phyloP scores from a whole-genome alignment of 2,113 vertebrate genomes.

The Larimichthys polyactis region DNA sequence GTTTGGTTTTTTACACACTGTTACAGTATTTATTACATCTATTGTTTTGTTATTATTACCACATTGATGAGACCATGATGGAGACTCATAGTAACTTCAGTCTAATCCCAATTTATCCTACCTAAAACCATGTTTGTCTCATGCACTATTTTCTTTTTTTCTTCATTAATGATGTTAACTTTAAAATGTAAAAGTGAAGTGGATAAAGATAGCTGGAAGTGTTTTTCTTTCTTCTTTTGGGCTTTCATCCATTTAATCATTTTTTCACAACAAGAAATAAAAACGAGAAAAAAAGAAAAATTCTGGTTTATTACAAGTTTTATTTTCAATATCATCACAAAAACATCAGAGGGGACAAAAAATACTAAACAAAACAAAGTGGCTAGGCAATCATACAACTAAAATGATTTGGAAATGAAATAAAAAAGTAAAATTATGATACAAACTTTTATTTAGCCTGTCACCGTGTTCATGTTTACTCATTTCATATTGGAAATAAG shows the following conservation, averaged over 20 bases:
- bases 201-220: not conserved
- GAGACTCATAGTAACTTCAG: not conserved
- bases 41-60: not conserved
- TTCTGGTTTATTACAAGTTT: not conserved
- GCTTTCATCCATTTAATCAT: not conserved
- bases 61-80: not conserved
- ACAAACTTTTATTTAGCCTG: not conserved
- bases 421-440: not conserved
- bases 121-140: not conserved
- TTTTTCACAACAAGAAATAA: no score
- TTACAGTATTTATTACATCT: not conserved
- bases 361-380: no score
- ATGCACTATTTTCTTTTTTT: not conserved
- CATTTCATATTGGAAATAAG: no score
- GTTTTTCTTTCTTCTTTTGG: not conserved
- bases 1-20: not conserved
- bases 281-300: not conserved
- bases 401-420: no score
- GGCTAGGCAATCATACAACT: no score
- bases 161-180: not conserved
- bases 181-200: not conserved
- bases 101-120: not conserved
- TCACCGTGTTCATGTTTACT: not conserved
- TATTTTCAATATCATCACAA: no score
- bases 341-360: no score